Evolutionary conservation across 2,888 invertebrate genomes (phyloP).

Genomic region (Anoncus sp.): DNA sequence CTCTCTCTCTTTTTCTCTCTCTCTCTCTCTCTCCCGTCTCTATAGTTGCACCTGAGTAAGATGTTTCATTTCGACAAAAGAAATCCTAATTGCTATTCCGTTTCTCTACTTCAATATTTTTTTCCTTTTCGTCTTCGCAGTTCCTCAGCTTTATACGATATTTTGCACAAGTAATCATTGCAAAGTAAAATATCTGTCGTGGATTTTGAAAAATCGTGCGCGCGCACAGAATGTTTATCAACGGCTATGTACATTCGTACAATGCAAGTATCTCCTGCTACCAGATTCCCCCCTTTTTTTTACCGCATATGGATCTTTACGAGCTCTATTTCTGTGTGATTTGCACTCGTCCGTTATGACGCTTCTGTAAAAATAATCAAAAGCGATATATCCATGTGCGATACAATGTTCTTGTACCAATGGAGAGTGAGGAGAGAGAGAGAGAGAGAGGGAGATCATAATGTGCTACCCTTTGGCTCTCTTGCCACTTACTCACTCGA

Average conservation of each 20-base stretch:
- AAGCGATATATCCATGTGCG: conserved; percentile 6
- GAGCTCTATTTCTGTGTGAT: not conserved
- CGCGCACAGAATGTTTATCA: conserved; percentile 36
- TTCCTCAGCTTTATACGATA: conserved; percentile 1
- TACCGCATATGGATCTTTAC: too few relatives aligned
- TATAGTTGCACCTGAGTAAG: conserved; percentile 9
- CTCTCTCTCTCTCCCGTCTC: not conserved
- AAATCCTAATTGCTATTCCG: conserved; percentile 46
- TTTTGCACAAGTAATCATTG: conserved; percentile 39
- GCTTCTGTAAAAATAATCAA: conserved; percentile 12
- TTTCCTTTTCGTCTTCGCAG: conserved; percentile 13
- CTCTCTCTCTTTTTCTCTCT: conserved; percentile 18
- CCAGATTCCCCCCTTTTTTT: not conserved
- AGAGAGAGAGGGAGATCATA: not conserved
- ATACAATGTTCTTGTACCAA: conserved; percentile 12
- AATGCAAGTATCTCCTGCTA: not conserved
- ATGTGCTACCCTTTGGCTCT: conserved; percentile 21
- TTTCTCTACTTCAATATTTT: conserved; percentile 34
- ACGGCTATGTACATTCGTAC: not conserved
- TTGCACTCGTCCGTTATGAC: not conserved
- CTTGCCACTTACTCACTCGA: conserved; percentile 38
- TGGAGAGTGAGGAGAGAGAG: not conserved
- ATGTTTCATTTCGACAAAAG: conserved; percentile 43
- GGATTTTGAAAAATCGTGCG: conserved; percentile 15
- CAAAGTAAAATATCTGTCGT: conserved; percentile 7